These are phyloP conservation scores for Asbolus verrucosus DNA, from an alignment of 1,140 invertebrate species.

Conservation along the genomic window DNA sequence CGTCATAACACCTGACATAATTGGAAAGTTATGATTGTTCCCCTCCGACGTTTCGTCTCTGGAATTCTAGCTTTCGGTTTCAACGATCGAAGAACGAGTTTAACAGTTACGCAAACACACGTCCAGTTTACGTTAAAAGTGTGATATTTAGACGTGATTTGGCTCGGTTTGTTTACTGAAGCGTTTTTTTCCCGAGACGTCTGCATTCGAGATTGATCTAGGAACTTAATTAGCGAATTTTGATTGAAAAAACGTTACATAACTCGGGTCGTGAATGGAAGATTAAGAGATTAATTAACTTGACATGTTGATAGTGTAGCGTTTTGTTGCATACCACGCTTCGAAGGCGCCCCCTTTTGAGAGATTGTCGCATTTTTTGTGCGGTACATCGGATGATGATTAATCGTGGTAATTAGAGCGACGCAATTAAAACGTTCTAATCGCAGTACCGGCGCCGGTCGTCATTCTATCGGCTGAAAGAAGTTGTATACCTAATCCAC, in stretches of 20 bases:
- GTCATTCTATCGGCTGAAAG: too few relatives aligned
- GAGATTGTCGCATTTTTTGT: constrained; percentile 14
- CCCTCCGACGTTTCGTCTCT: neutral
- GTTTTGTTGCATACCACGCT: constrained; percentile 8
- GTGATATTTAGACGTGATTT: neutral
- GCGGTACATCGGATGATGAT: neutral
- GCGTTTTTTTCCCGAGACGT: too few relatives aligned
- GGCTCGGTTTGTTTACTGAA: neutral
- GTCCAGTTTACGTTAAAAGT: neutral
- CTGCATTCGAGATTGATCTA: neutral
- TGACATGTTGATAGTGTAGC: constrained; percentile 13
- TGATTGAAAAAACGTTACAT: neutral
- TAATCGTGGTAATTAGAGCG: constrained; percentile 25
- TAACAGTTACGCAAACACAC: constrained; percentile 6
- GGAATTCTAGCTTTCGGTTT: constrained; percentile 12
- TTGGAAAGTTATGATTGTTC: constrained; percentile 19
- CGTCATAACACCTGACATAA: constrained; percentile 23
- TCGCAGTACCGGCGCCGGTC: neutral
- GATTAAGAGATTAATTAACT: constrained; percentile 7
- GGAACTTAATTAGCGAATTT: neutral
- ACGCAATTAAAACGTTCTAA: constrained; percentile 16
- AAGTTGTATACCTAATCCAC: too few relatives aligned
- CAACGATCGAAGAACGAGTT: constrained; percentile 9
- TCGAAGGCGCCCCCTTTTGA: constrained; percentile 1
- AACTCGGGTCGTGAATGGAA: neutral